Percentiles rank a stretch among this genome's conserved stretches.
These are phyloP conservation scores for Drosophila jambulina DNA, from an alignment of 1,140 invertebrate species.

Conservation along the genomic window DNA sequence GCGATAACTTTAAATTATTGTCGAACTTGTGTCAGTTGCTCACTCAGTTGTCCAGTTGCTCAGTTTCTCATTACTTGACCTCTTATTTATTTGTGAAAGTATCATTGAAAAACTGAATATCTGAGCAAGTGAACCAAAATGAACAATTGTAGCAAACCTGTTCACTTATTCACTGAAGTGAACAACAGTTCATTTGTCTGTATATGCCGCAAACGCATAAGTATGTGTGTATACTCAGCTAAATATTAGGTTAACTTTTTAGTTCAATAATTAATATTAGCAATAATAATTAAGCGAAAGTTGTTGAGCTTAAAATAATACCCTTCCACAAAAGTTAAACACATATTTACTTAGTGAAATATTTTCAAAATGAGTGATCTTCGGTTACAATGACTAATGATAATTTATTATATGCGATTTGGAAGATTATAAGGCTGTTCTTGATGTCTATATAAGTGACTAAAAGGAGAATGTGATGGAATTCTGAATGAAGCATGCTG, in stretches of 20 bases:
- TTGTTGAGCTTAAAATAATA: no score
- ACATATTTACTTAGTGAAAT: background rate
- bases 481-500: constrained; percentile 25
- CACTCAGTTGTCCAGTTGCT: background rate
- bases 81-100: background rate
- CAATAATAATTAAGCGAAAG: no score
- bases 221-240: constrained; percentile 10
- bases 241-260: background rate
- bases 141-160: background rate
- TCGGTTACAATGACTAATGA: background rate
- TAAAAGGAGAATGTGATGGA: background rate
- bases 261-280: background rate
- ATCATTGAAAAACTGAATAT: no score
- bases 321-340: no score
- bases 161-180: background rate
- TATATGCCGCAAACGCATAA: constrained; percentile 20
- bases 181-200: background rate
- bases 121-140: background rate
- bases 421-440: background rate
- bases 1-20: background rate
- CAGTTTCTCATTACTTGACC: background rate
- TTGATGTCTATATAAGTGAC: background rate
- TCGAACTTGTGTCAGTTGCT: background rate
- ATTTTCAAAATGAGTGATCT: no score
- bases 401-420: background rate